Conservation (phyloP, 2,888 invertebrate genomes). For the Aquatica leii region DNA sequence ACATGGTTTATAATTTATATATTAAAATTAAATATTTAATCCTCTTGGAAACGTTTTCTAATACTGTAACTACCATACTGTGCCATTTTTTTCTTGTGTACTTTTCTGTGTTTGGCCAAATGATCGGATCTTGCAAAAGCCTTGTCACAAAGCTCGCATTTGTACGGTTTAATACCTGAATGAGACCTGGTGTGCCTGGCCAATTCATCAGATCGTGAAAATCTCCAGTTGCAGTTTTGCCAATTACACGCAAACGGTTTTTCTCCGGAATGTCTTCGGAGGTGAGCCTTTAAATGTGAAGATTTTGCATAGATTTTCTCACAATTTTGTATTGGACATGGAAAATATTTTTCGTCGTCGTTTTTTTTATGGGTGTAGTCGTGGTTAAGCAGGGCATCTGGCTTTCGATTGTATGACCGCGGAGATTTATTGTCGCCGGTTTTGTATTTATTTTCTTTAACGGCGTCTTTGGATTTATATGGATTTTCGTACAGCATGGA, state of each 20-base stretch:
- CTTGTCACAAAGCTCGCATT: conserved; percentile 87
- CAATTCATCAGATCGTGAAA: conserved; percentile 93
- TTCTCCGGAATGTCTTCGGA: conserved; percentile 80
- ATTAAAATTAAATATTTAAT: neutral
- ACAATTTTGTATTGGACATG: conserved; percentile 75
- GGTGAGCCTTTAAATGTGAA: conserved; percentile 88
- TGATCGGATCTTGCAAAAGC: conserved; percentile 94
- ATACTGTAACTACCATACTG: conserved; percentile 49
- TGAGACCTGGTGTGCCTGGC: conserved; percentile 94
- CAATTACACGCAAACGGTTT: conserved; percentile 69
- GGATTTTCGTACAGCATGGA: conserved; percentile 57
- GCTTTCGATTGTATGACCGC: conserved; percentile 36
- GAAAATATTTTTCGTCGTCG: conserved; percentile 67
- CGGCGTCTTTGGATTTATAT: conserved; percentile 39
- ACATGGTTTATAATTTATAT: too few species aligned
- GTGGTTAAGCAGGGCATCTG: conserved; percentile 47
- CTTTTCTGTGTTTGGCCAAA: conserved; percentile 89
- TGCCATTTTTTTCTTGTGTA: conserved; percentile 73
- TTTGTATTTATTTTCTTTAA: conserved; percentile 34
- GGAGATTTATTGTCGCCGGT: conserved; percentile 34
- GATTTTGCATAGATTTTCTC: conserved; percentile 88
- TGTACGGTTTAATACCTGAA: conserved; percentile 93
- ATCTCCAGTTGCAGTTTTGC: conserved; percentile 87
- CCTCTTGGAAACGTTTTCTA: conserved; percentile 32
- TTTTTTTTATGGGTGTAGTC: conserved; percentile 52